Base-by-base conservation (phyloP, 2,888 invertebrate genomes). In the Watsonalla cultraria region DNA sequence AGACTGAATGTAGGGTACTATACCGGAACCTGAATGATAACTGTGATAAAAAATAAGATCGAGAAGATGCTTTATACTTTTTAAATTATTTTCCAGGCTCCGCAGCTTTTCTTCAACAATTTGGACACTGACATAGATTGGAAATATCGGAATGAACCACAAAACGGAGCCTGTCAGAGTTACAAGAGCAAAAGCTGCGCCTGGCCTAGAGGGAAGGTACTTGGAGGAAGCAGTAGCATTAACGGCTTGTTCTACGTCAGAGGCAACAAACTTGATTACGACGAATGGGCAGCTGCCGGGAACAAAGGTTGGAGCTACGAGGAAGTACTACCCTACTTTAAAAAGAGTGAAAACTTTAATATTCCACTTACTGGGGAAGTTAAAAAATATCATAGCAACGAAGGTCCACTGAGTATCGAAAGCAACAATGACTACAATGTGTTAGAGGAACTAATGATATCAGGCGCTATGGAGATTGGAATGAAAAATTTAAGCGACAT, bases 201-300 rank as follows among this genome's bases (percentile, higher is more conserved):
- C 0, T 93, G 93, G 93, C 92, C 94, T 0, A 83, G 93, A 45
- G 95, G 95, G 0, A 94, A 93, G 67, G 84, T 91, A 52, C 78
- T 93, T 58, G 93, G 93, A 49, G 93, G 93, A 1, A 85, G 86
- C 5, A 92, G 93, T 39, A 85, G 88, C n/a, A 80, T 92, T 35
- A 94, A 93, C 66, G 92, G 76, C 24, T 92, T 93, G 89, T 84
- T 92, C 54, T 93, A 92, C 64, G 83, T 93, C 5, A 84, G 92
- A 49, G 93, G 92, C 0, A 91, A 90, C 61, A 84, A 78, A 5
- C 59, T 70, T 2, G 92, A 93, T 65, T 93, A 91, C 55, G 84
- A 92, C 45, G 78, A 84, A 59, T 93, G 93, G 93, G 89, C 86
- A 15, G 77, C 76, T 0, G 62, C 76, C 14, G 93, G 93, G 2